Evolutionary conservation across 2,113 vertebrate genomes (phyloP), one percentile per base, ranked within the genome.

Genomic region (Alectura lathami): DNA sequence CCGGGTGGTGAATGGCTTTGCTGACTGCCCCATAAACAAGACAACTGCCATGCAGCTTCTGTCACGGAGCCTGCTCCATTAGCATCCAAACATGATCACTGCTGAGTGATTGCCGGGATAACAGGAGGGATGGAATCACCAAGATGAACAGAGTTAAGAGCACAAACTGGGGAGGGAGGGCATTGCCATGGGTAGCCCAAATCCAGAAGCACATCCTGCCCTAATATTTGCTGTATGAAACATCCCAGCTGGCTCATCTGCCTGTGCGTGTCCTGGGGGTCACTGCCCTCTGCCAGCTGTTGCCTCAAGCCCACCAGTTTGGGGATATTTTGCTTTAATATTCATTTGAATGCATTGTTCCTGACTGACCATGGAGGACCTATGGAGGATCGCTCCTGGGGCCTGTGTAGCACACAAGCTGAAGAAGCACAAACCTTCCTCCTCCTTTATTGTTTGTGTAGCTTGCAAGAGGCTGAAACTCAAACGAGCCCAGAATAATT

Each of bases 21-120:
- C 95, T 97, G 95, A 96, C 93, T 79, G 92, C 54, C 76, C 89
- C 95, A 85, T 27, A 67, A 87, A 89, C 89, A 27, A 13, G 40
- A 26, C 56, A 88, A 72, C 78, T 17, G 67, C 75, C 7, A 2
- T 60, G 86, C 34, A 86, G 64, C 88, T 88, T 2, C 80, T 38
- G 93, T 85, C 74, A 14, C 72, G 75, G 80, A 5, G 0, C 1
- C 78, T 24, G 70, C 75, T 66, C 87, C 4, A 2, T 84, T 91
- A 57, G 13, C 91, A 95, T 77, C 91, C 74, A 60, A 93, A 74
- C 77, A 72, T 26, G 2, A 5, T 3, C 56, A 27, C 83, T 1
- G 4, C 48, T n/a, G 32, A 27, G 47, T 2, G 1, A 62, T 4
- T 8, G 56, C 88, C 6, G 5, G 79, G 83, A 29, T 80, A 67